Conservation (phyloP, 2,797 vertebrate species). For the Steatocranus sp. region DNA sequence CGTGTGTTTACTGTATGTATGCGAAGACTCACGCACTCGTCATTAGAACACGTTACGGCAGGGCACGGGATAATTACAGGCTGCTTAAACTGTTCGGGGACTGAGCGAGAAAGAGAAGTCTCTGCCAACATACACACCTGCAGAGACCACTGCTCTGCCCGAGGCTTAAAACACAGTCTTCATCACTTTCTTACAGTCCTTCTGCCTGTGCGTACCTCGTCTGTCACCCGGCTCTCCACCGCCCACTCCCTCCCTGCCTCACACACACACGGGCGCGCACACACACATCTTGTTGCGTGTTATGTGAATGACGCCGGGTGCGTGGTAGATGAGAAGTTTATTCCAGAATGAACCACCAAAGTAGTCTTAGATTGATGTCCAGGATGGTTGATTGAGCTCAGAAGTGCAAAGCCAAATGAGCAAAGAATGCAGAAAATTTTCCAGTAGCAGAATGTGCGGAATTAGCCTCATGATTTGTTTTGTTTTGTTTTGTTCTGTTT, state of each 20-base stretch:
- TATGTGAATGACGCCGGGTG: slow-evolving; percentile 50
- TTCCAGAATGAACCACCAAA: slow-evolving; percentile 28
- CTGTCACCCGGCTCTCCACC: slow-evolving; percentile 15
- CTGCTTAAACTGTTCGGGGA: slow-evolving; percentile 58
- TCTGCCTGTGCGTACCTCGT: slow-evolving; percentile 41
- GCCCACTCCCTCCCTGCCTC: not conserved
- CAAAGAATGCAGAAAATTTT: slow-evolving; percentile 24
- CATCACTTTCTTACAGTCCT: slow-evolving; percentile 25
- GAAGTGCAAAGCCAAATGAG: slow-evolving; percentile 28
- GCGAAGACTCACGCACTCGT: slow-evolving; percentile 32
- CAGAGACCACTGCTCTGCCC: slow-evolving; percentile 62
- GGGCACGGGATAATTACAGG: slow-evolving; percentile 75
- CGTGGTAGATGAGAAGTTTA: slow-evolving; percentile 52
- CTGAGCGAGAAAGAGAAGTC: slow-evolving; percentile 53
- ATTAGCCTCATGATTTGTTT: slow-evolving; percentile 20
- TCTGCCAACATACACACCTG: slow-evolving; percentile 77
- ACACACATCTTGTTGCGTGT: slow-evolving; percentile 46
- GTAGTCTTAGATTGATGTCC: slow-evolving; percentile 43
- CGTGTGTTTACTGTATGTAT: slow-evolving; percentile 31
- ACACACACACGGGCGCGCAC: not conserved
- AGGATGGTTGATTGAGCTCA: slow-evolving; percentile 34
- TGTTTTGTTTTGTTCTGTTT: slow-evolving; percentile 3
- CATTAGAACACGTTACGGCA: slow-evolving; percentile 74
- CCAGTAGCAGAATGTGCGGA: slow-evolving; percentile 4
- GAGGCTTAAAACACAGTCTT: slow-evolving; percentile 62